Percentiles rank a stretch among this genome's conserved stretches.
These are phyloP conservation scores for Anhinga rufa DNA, from an alignment of 2,113 vertebrate genomes.

Conservation along the genomic window DNA sequence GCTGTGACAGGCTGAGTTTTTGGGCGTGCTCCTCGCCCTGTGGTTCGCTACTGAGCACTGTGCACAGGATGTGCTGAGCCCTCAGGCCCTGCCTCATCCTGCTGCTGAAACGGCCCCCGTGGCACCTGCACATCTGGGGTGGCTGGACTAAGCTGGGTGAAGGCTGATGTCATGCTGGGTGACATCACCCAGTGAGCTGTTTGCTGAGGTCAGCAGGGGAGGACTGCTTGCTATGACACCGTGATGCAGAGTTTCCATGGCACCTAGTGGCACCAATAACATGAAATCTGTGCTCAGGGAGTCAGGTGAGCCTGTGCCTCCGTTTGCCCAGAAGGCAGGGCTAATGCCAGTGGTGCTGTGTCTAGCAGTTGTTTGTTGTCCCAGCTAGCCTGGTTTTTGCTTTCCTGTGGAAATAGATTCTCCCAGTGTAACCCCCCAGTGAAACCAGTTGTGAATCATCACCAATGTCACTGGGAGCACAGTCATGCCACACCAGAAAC, in stretches of 20 bases:
- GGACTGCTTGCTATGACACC: not conserved
- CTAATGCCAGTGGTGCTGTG: not conserved
- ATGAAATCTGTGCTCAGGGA: not conserved
- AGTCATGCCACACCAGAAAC: not conserved
- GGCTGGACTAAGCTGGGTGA: not conserved
- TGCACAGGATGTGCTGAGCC: not conserved
- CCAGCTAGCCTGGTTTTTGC: not conserved
- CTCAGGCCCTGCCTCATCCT: no score
- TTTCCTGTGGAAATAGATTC: not conserved
- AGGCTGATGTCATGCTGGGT: not conserved
- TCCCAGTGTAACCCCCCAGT: not conserved
- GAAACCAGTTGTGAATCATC: not conserved
- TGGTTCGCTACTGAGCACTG: fast-evolving
- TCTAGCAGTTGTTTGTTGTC: no score
- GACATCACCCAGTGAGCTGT: not conserved
- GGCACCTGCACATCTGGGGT: not conserved
- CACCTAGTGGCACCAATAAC: no score
- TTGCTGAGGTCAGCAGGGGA: not conserved
- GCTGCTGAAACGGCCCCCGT: fast-evolving
- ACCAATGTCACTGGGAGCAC: not conserved
- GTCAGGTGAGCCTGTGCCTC: not conserved
- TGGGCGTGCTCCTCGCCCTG: not conserved
- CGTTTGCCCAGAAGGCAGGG: not conserved
- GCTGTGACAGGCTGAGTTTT: not conserved
- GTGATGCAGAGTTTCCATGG: not conserved